Base-by-base conservation (phyloP, 1,140 invertebrate genomes). In the Scylla paramamosain region DNA sequence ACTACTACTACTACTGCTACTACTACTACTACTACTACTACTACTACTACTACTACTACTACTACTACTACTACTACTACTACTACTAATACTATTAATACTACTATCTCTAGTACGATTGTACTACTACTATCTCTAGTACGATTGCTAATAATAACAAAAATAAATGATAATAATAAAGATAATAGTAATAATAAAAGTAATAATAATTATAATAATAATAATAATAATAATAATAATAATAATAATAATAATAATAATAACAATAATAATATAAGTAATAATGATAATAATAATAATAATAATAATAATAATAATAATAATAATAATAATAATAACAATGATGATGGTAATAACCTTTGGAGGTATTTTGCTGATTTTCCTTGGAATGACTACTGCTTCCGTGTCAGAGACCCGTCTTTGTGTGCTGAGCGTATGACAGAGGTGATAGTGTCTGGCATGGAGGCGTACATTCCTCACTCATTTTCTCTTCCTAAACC, bases 291-390 rank as follows among this genome's bases (percentile, higher is more conserved):
- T 90, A 39, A 39, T 90, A 46, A 20, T 46, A 90, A 39, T 90
- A 90, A 39, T 46, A 90, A 39, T 90, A 90, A 39, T 90, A 90
- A 39, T 90, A 90, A 39, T 90, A 90, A 39, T 90, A 90, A 39
- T 90, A 90, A 39, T 90, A 90, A 39, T 90, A 90, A 39, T 90
- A 90, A 39, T 90, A 90, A 39, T 90, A 90, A 39, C 48, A 90
- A 39, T 39, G 48, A 39, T 46, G 48, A 20, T 90, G 48, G 16
- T 90, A 90, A 20, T 12, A 90, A 16, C 6, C n/a, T n/a, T n/a
- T n/a, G n/a, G n/a, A n/a, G n/a, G n/a, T n/a, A n/a, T n/a, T n/a
- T n/a, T n/a, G n/a, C n/a, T n/a, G n/a, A n/a, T n/a, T n/a, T n/a
- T n/a, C n/a, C n/a, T n/a, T n/a, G n/a, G n/a, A n/a, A n/a, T n/a